Evolutionary conservation across 2,888 invertebrate genomes (phyloP), one percentile per base, ranked within the genome.

Genomic region (Agrotis ipsilon): DNA sequence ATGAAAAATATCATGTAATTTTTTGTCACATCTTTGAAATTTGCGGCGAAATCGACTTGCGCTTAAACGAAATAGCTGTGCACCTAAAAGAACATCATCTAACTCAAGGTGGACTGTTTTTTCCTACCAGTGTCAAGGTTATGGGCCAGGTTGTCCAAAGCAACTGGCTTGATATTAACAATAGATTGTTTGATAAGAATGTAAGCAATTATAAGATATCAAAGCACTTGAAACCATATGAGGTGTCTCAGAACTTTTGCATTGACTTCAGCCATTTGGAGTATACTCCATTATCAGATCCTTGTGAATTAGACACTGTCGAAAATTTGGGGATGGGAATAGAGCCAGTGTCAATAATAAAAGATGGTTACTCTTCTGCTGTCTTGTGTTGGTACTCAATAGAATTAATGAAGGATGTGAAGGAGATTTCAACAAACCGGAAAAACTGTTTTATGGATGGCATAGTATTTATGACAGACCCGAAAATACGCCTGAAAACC

Each of bases 101-200:
- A 1, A 84, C 92, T 46, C 88, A 88, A 52, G 94, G 93, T 66
- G 97, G 97, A 0, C 87, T 96, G 13, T 92, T 96, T 62, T 86
- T 97, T 83, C 98, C 97, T 0, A 87, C 94, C 59, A 92, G 91
- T 76, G 85, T 97, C 9, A 92, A 90, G 62, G 81, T 97, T 16
- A 91, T 96, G 74, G 96, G 96, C 2, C 96, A 97, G 82, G 86
- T 97, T n/a, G 94, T 97, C n/a, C 92, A 96, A 81, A 97, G 97
- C 7, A 89, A 95, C 43, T 97, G 97, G 95, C 89, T 97, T 51
- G 94, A 97, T 72, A 92, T 94, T 63, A 97, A 96, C 86, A 97
- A 97, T 82, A 93, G 92, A 72, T 96, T 97, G 0, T 92, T 96
- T 80, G 97, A 97, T 88, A 91, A 91, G 43, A 97, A 97, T 90